phyloP scores from a whole-genome alignment of 2,113 vertebrate genomes.

The Sclerurus mexicanus region DNA sequence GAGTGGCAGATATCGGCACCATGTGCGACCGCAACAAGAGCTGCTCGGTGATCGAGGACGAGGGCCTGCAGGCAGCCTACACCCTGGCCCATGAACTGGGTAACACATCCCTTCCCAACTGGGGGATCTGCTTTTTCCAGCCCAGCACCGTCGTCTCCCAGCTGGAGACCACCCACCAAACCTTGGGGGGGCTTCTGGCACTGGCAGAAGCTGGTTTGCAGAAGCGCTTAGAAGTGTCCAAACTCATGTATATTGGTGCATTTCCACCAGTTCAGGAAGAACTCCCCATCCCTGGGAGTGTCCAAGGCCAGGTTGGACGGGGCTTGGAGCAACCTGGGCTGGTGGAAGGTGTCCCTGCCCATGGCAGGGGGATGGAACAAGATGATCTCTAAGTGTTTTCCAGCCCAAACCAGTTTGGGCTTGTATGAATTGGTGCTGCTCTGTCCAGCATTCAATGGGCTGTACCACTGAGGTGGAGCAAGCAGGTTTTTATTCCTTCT shows the following conservation, averaged over 20 bases:
- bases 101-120: constrained; percentile 26
- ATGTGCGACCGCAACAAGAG: constrained; percentile 95
- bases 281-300: neutral
- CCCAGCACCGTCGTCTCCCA: neutral
- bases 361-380: rapidly evolving
- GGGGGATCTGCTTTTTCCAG: neutral
- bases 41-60: constrained; percentile 93
- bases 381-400: neutral
- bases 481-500: neutral
- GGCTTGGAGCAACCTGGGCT: neutral
- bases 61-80: constrained; percentile 92
- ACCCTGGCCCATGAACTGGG: constrained; percentile 94
- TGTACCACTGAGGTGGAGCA: neutral
- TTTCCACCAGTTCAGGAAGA: neutral
- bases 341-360: neutral
- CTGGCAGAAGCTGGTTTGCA: neutral
- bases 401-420: neutral
- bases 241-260: neutral
- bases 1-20: constrained; percentile 90
- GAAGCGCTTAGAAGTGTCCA: rapidly evolving
- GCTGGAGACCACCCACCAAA: neutral
- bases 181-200: neutral
- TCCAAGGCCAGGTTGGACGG: rapidly evolving
- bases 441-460: neutral
- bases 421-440: neutral